These are phyloP conservation scores for Neoarius graeffei DNA, from an alignment of 2,113 vertebrate genomes.

Conservation along the genomic window DNA sequence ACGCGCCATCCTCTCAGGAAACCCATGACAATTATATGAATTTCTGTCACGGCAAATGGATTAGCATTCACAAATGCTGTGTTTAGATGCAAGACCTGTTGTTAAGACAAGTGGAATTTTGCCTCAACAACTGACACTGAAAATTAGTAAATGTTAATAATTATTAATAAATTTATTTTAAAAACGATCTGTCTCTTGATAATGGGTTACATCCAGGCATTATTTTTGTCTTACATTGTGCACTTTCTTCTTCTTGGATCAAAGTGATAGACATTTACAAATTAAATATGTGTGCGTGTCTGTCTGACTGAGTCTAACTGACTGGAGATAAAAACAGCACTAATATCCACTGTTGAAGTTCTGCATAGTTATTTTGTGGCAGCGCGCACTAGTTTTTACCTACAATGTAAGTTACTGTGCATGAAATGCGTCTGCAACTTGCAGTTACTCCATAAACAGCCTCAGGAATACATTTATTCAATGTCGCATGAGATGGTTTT, in stretches of 20 bases:
- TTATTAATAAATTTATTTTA: slow-evolving; percentile 3
- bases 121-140: neutral
- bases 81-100: neutral
- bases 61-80: slow-evolving; percentile 15
- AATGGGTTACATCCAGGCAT: neutral
- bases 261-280: neutral
- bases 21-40: neutral
- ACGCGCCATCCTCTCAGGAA: slow-evolving; percentile 8
- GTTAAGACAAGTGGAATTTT: neutral
- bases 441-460: neutral
- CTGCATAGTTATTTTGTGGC: neutral
- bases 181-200: slow-evolving; percentile 1
- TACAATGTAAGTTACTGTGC: neutral
- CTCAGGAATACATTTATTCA: neutral
- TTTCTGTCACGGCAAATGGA: slow-evolving; percentile 12
- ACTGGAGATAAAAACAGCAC: neutral
- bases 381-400: neutral
- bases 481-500: neutral
- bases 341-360: neutral
- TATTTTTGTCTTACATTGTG: neutral
- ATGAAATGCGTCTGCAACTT: neutral
- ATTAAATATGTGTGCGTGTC: neutral
- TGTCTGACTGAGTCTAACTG: neutral
- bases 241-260: neutral
- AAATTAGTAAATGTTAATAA: neutral